A percentile compares a stretch with the other conserved stretches of the same genome.
phyloP scores from a whole-genome alignment of 2,888 invertebrate species.

The Amblyjoppa fuscipennis region DNA sequence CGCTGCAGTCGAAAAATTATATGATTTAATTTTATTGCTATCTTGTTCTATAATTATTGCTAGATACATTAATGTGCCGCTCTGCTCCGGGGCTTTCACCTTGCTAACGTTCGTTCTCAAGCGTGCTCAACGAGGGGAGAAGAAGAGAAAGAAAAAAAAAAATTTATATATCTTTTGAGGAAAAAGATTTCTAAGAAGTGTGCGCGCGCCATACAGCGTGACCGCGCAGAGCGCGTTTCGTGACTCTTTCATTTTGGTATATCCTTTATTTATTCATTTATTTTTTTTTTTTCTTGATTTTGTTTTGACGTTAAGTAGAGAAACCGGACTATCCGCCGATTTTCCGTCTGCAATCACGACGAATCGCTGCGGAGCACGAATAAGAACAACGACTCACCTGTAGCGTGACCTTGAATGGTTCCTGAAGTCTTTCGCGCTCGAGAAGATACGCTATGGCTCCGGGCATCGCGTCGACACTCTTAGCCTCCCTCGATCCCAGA shows the following conservation, averaged over 20 bases:
- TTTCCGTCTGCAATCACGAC: conserved; percentile 24
- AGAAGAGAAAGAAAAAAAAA: not conserved
- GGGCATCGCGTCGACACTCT: conserved; percentile 94
- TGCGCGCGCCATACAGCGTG: conserved; percentile 2
- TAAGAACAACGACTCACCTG: conserved; percentile 87
- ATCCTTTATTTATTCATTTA: not conserved
- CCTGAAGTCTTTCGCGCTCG: conserved; percentile 93
- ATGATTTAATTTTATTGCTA: conserved; percentile 34
- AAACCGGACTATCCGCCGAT: conserved; percentile 56
- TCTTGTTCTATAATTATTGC: conserved; percentile 67
- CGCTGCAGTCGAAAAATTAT: not conserved
- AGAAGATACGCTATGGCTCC: conserved; percentile 94
- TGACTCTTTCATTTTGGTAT: conserved; percentile 39
- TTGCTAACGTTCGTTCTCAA: conserved; percentile 44
- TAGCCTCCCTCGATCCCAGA: conserved; percentile 97
- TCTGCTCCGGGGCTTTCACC: conserved; percentile 71
- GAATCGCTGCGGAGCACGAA: not conserved
- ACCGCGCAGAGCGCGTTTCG: not conserved
- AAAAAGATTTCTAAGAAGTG: conserved; percentile 12
- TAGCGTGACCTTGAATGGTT: conserved; percentile 95
- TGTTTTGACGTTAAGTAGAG: not conserved
- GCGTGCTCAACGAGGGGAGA: conserved; percentile 44
- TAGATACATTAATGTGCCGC: conserved; percentile 40
- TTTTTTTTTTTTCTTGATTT: conserved; percentile 2
- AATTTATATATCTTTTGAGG: not conserved